phyloP scores from a whole-genome alignment of 2,888 invertebrate species.

The Cremastobaeus sp. region DNA sequence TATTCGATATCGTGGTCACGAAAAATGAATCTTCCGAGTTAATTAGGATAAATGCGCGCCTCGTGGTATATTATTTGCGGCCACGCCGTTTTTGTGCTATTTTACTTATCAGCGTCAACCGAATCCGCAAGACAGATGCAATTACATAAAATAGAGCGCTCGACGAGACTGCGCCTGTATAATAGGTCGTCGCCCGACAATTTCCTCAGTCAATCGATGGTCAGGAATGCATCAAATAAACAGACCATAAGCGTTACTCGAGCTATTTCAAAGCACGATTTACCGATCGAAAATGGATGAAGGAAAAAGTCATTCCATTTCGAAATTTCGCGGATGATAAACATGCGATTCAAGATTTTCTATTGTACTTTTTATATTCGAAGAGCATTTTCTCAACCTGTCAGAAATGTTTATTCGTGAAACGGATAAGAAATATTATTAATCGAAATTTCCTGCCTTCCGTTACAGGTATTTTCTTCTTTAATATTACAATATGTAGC shows the following conservation, averaged over 20 bases:
- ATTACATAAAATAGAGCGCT: constrained; percentile 34
- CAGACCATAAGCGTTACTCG: constrained; percentile 37
- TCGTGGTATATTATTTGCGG: neutral
- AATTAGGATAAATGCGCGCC: constrained; percentile 2
- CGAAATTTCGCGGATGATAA: constrained; percentile 24
- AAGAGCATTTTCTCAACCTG: too few species aligned
- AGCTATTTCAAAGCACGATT: constrained; percentile 24
- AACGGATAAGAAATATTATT: too few species aligned
- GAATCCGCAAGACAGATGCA: constrained; percentile 25
- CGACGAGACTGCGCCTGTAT: constrained; percentile 35
- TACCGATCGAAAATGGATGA: constrained; percentile 7
- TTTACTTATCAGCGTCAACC: constrained; percentile 11
- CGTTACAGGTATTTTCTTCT: too few species aligned
- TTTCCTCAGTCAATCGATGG: constrained; percentile 50
- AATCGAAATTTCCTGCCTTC: too few species aligned
- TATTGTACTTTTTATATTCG: too few species aligned
- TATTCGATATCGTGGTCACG: too few species aligned
- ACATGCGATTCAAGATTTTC: constrained; percentile 28
- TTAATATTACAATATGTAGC: too few species aligned
- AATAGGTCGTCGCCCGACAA: constrained; percentile 41
- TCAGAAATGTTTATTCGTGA: too few species aligned
- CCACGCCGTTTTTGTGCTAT: neutral
- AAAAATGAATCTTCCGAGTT: constrained; percentile 4
- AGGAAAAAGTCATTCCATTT: constrained; percentile 8
- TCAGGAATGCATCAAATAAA: constrained; percentile 49